Percentiles rank a stretch among this genome's conserved stretches.
phyloP scores from a whole-genome alignment of 1,140 invertebrate species.

The Condylostylus longicornis region DNA sequence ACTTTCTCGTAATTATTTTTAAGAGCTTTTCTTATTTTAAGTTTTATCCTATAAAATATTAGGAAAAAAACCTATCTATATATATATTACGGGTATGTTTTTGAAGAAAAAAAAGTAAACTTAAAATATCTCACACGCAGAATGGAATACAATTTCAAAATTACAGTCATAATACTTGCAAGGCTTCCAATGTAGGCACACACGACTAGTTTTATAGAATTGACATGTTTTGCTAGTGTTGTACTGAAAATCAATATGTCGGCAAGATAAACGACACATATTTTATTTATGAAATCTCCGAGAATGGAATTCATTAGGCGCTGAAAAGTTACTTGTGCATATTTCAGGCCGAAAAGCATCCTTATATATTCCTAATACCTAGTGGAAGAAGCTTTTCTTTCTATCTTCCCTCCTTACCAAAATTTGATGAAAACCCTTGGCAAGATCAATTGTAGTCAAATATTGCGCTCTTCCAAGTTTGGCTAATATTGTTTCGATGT shows the following conservation, averaged over 20 bases:
- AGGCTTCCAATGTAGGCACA: too few species aligned
- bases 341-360: conserved; percentile 31
- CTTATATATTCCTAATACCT: conserved; percentile 8
- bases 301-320: conserved; percentile 28
- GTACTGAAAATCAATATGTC: conserved; percentile 20
- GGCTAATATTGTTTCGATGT: conserved; percentile 3
- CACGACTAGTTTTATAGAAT: too few species aligned
- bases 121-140: too few species aligned
- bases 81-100: too few species aligned
- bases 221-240: conserved; percentile 19
- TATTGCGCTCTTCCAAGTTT: neutral
- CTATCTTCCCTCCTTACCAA: conserved; percentile 1
- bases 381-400: conserved; percentile 4
- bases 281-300: conserved; percentile 14
- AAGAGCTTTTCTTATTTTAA: too few species aligned
- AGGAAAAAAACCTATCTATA: too few species aligned
- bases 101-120: too few species aligned
- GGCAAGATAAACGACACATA: conserved; percentile 24
- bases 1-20: too few species aligned
- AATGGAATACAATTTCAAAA: too few species aligned
- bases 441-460: conserved; percentile 6
- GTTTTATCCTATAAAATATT: too few species aligned
- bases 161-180: too few species aligned
- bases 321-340: conserved; percentile 32
- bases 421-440: conserved; percentile 30